Evolutionary conservation across 2,113 vertebrate genomes (phyloP), one percentile per base, ranked within the genome.

Genomic region (Octodon degus): DNA sequence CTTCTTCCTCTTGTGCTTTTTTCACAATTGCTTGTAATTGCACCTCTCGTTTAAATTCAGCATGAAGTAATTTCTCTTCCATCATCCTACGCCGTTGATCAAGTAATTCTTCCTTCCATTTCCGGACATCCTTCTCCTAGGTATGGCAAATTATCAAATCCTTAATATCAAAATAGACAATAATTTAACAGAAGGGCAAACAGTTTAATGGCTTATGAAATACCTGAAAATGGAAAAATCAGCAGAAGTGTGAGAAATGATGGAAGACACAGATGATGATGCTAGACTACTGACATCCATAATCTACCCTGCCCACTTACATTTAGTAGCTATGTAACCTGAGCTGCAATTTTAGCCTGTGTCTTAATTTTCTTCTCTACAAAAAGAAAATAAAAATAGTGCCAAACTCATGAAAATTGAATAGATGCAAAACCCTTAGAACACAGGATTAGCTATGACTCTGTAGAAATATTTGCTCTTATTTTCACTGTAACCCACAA

Each of bases 11-110:
- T 96, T 99, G 99, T 7, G 99, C 99, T 98, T 99, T 99, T 97
- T 99, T 99, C 96, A 99, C 99, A 91, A 99, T 99, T 37, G 99
- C 99, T 97, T 99, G 99, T 53, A 99, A 99, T 81, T 99, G 99
- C 50, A 99, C 98, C 96, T 99, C 99, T 43, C 99, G 98, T 97
- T 99, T 99, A 93, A 99, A 99, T 97, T 99, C 99, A 0, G 99
- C 99, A 92, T 99, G 99, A 82, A 99, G 98, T 58, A 99, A 97
- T 93, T 99, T 99, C 98, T 99, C 99, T 93, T 99, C 99, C 99
- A 99, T 99, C 99, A 99, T 99, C 90, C 97, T 99, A 37, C 99
- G 99, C 32, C 99, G 99, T 90, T 99, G 99, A 96, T 99, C 99
- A 80, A 99, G 94, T 92, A 99, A 97, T 97, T 99, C 99, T 96